Base-by-base conservation (phyloP, 1,140 invertebrate genomes). In the Myzus persicae region DNA sequence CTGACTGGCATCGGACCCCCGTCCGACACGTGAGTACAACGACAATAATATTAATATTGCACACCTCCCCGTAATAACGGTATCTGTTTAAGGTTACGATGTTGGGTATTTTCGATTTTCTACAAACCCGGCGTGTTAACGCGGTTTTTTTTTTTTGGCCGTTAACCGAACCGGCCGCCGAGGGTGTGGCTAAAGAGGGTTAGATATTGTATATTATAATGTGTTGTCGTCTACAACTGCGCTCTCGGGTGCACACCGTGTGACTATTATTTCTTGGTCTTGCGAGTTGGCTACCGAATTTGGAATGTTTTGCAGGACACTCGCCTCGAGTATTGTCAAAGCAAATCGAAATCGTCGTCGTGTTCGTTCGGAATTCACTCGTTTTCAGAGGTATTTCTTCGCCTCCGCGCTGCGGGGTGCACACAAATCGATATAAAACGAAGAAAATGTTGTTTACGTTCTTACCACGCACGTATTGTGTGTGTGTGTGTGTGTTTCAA, bases 1-100 rank as follows among this genome's bases (percentile, higher is more conserved):
- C 46, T 93, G 36, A 93, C 91, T 36, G 91, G 91, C 24, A 84
- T 93, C 36, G 91, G 91, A 42, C 91, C 91, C 3, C 81, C 51
- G 38, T 90, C 91, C 67, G 91, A 82, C 18, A 54, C 76, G 91
- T 93, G 36, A 93, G 91, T 93, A 90, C 22, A 87, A 36, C 18
- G 0, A 40, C 31, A n/a, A 76, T 76, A 67, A 51, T 44, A 44
- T 44, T 44, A 44, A 44, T 44, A 44, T 24, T 51, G 7, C 6
- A 1, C 20, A 5, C 48, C 48, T 46, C 14, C 18, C n/a, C n/a
- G 20, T 51, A 20, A 46, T 46, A 51, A 51, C 3, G 48, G 6
- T 48, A 14, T n/a, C 18, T 48, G 0, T 48, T 48, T 18, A 3
- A 0, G 46, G 46, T 48, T 20, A 20, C 14, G 46, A 11, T 48